Evolutionary conservation across 2,888 invertebrate genomes (phyloP).

Genomic region (Pristionchus mayeri): DNA sequence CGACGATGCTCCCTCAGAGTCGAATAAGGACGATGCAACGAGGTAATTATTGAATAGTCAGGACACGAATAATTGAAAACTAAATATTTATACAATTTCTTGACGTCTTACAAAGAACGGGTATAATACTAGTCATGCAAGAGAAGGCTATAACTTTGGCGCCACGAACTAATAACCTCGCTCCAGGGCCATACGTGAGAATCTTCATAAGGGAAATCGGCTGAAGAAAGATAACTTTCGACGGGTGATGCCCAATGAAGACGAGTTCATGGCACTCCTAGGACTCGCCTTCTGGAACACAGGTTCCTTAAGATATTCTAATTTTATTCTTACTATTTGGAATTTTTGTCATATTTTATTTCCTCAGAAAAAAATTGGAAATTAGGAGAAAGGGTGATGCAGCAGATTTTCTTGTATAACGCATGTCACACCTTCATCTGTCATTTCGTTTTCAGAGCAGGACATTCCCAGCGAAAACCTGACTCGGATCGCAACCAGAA

Average conservation of each 20-base stretch:
- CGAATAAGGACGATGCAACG: background rate
- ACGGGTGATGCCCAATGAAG: constrained; percentile 2
- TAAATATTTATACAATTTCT: background rate
- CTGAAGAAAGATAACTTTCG: constrained; percentile 5
- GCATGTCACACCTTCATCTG: no score
- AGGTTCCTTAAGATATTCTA: background rate
- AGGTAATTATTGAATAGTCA: no score
- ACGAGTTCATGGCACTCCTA: constrained; percentile 2
- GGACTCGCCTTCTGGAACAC: constrained; percentile 32
- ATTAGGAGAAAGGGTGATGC: no score
- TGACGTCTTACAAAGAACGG: no score
- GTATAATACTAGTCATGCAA: no score
- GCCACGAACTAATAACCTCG: no score
- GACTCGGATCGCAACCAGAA: background rate
- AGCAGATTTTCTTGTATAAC: no score
- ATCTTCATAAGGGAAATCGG: background rate
- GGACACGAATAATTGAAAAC: background rate
- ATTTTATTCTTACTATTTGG: no score
- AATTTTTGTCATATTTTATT: no score
- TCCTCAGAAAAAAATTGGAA: no score
- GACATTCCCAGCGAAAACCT: background rate
- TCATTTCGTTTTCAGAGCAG: background rate
- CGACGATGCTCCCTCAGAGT: background rate
- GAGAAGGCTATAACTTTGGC: no score
- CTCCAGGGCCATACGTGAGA: background rate